A percentile compares a stretch with the other conserved stretches of the same genome.
phyloP scores from a whole-genome alignment of 2,113 vertebrate genomes.

The Corydoras maculifer region DNA sequence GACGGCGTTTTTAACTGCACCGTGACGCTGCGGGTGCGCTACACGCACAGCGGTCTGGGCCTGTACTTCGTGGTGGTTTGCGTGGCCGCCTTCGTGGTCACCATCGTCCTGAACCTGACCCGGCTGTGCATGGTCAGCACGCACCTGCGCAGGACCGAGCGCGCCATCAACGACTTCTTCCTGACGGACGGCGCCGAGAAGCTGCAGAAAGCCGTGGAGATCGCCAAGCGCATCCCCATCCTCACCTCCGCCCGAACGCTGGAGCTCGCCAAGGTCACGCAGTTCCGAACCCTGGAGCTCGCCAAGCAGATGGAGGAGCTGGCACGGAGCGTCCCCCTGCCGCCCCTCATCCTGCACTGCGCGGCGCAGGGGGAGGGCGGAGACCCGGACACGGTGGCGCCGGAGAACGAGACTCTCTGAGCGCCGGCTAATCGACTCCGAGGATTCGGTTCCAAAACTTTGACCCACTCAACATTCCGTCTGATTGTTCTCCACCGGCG shows the following conservation, averaged over 20 bases:
- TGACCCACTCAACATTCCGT: no score
- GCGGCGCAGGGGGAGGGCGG: slow-evolving; percentile 67
- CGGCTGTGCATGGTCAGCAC: slow-evolving; percentile 91
- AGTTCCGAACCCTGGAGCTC: slow-evolving; percentile 91
- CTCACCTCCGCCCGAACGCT: slow-evolving; percentile 85
- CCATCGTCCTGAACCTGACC: slow-evolving; percentile 81
- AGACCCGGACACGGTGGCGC: neutral
- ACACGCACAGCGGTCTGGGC: slow-evolving; percentile 81
- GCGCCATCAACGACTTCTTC: slow-evolving; percentile 94
- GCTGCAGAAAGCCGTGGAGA: slow-evolving; percentile 90
- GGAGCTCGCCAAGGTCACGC: slow-evolving; percentile 89
- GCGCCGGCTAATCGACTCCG: neutral
- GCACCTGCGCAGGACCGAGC: slow-evolving; percentile 88
- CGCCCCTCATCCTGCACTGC: slow-evolving; percentile 86
- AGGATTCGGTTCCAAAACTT: no score
- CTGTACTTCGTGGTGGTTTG: slow-evolving; percentile 86
- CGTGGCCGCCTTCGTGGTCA: slow-evolving; percentile 82
- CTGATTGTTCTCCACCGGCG: no score
- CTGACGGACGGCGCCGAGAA: slow-evolving; percentile 87
- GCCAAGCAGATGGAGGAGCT: slow-evolving; percentile 91
- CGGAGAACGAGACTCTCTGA: neutral
- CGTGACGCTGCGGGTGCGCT: slow-evolving; percentile 78
- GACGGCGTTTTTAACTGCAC: slow-evolving; percentile 65
- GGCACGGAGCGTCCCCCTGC: slow-evolving; percentile 86
- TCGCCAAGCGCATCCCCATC: slow-evolving; percentile 92